These are phyloP conservation scores for Myrmecobius fasciatus DNA, from an alignment of 2,113 vertebrate species.

Conservation along the genomic window DNA sequence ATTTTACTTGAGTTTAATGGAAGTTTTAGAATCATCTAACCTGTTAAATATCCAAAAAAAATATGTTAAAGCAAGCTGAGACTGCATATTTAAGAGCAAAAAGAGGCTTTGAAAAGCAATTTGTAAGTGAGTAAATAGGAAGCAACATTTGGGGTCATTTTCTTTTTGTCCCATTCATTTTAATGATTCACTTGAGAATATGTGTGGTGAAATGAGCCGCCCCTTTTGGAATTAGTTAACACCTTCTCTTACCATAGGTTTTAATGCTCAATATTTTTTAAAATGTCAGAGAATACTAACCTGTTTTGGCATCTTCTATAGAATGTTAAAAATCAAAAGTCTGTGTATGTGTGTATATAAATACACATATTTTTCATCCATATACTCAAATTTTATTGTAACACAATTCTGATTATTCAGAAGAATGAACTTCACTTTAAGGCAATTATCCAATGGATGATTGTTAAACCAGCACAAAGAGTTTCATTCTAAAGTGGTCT, in stretches of 20 bases:
- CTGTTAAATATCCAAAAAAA: background rate
- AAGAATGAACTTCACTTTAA: background rate
- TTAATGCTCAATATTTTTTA: background rate
- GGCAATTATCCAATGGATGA: background rate
- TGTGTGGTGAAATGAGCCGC: background rate
- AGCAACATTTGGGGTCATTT: background rate
- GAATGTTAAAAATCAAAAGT: background rate
- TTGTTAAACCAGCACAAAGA: background rate
- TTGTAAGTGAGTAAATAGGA: background rate
- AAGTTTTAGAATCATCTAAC: background rate
- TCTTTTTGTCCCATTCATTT: background rate
- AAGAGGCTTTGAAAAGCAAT: background rate
- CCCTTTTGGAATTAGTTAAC: background rate
- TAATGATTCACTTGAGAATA: background rate
- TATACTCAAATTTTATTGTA: background rate
- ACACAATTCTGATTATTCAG: background rate
- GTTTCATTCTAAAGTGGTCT: background rate
- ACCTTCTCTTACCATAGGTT: background rate
- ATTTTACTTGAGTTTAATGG: background rate
- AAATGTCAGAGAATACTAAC: background rate
- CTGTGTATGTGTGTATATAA: background rate
- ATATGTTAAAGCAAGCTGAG: background rate
- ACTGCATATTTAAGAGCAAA: background rate
- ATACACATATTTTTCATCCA: background rate
- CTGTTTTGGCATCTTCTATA: background rate